Base-by-base conservation (phyloP, 2,888 invertebrate genomes). In the Malthinus seriepunctatus region DNA sequence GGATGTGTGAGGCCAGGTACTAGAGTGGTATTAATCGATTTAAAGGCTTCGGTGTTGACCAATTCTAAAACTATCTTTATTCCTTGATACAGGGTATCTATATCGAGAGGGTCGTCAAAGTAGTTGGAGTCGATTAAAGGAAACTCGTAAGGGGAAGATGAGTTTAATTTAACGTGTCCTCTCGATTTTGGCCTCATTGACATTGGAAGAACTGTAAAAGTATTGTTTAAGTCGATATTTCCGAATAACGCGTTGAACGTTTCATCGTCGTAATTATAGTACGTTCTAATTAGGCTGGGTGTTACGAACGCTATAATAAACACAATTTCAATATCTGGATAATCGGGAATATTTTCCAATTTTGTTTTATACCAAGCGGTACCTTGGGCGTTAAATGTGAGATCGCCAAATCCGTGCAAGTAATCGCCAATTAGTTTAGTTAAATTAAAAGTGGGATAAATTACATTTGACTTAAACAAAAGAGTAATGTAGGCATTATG, bases 401-500 rank as follows among this genome's bases (percentile, higher is more conserved):
- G 63, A 1, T 60, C 55, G 5, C 71, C 71, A 33, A 38, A 39
- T 32, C 65, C 68, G 8, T 60, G 34, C 32, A 69, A 55, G 50
- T 60, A 69, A 9, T 67, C 46, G 49, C 48, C 12, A 1, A 69
- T 54, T 45, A 65, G 48, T 34, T 55, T n/a, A 8, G 50, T 14
- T 10, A 60, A 1, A 39, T 10, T 49, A 3, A 7, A n/a, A 23
- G 2, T 23, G 1, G 51, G 52, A 38, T 54, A 52, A 4, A 59
- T 63, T 14, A 62, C 55, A 32, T 63, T 67, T 3, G 60, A 56
- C 15, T 35, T 49, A 69, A 91, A 90, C 0, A 85, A 86, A 50
- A 90, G 79, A 3, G 87, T 88, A 2, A 86, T 85, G 62, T 89
- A 83, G 0, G 87, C 87, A 2, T 89, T 81, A 69, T 91, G 91